A percentile compares a stretch with the other conserved stretches of the same genome.
phyloP scores from a whole-genome alignment of 2,888 invertebrate genomes.

The Tachina grossa region DNA sequence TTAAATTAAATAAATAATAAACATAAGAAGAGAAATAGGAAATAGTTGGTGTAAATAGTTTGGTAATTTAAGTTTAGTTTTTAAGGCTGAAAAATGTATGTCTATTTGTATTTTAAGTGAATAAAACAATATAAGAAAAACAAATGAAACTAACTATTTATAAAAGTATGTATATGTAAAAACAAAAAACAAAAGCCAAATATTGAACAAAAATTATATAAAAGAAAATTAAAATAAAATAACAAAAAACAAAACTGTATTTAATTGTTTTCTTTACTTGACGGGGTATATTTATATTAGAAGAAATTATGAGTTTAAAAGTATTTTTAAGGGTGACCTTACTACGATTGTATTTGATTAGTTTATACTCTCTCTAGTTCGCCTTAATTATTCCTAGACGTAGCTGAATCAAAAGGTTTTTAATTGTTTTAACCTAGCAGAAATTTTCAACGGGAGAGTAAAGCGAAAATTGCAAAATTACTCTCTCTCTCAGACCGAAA shows the following conservation, averaged over 20 bases:
- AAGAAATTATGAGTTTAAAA: not conserved
- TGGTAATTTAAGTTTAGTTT: slow-evolving; percentile 58
- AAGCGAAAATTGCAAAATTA: too few species aligned
- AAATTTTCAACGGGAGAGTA: too few species aligned
- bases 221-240: slow-evolving; percentile 36
- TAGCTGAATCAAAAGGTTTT: too few species aligned
- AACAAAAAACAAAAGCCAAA: slow-evolving; percentile 64
- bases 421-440: too few species aligned
- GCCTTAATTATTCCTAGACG: too few species aligned
- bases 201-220: slow-evolving; percentile 64
- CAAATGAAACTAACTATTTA: slow-evolving; percentile 52
- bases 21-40: slow-evolving; percentile 22
- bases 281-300: not conserved
- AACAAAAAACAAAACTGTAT: slow-evolving; percentile 13
- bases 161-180: slow-evolving; percentile 45
- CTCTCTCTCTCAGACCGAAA: too few species aligned
- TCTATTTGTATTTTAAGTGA: slow-evolving; percentile 63
- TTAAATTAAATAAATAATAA: slow-evolving; percentile 13
- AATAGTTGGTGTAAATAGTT: slow-evolving; percentile 52
- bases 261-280: slow-evolving; percentile 25
- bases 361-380: too few species aligned
- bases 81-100: slow-evolving; percentile 51
- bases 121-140: slow-evolving; percentile 35
- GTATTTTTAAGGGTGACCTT: too few species aligned
- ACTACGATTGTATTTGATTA: too few species aligned